Evolutionary conservation across 2,113 vertebrate genomes (phyloP).

Genomic region (Sylvilagus bachmani): DNA sequence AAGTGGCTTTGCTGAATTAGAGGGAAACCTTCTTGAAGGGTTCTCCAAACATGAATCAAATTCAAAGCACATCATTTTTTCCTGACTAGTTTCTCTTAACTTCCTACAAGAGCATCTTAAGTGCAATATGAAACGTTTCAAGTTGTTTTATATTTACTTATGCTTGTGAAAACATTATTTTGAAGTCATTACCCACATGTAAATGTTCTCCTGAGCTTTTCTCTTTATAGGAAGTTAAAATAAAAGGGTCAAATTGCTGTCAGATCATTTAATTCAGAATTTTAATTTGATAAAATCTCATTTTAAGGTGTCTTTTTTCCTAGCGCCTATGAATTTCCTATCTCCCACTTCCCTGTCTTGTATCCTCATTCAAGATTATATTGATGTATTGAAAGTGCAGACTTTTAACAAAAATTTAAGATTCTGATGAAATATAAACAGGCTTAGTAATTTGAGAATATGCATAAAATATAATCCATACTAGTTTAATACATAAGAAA

Average conservation of each 20-base stretch:
- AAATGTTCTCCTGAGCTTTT: slow-evolving; percentile 39
- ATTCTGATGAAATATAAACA: slow-evolving; percentile 21
- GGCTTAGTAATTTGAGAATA: not conserved
- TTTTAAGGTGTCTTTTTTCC: slow-evolving; percentile 51
- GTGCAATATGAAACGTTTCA: not conserved
- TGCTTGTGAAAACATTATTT: slow-evolving; percentile 27
- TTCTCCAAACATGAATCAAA: slow-evolving; percentile 57
- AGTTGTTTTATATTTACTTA: slow-evolving; percentile 54
- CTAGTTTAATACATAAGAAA: not conserved
- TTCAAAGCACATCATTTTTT: slow-evolving; percentile 51
- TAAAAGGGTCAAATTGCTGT: not conserved
- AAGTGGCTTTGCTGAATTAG: slow-evolving; percentile 67
- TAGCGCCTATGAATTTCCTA: not conserved
- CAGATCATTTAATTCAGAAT: slow-evolving; percentile 36
- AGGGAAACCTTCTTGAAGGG: slow-evolving; percentile 32
- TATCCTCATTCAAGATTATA: not conserved
- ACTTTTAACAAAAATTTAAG: slow-evolving; percentile 10
- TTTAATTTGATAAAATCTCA: slow-evolving; percentile 23
- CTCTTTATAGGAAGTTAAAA: slow-evolving; percentile 9
- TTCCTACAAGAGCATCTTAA: slow-evolving; percentile 31
- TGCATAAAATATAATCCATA: not conserved
- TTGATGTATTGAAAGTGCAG: not conserved
- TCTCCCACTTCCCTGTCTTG: not conserved
- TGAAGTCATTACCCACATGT: slow-evolving; percentile 13
- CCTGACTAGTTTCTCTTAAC: not conserved